Evolutionary conservation across 2,797 vertebrate species (phyloP).

Genomic region (Chromobotia macracanthus): DNA sequence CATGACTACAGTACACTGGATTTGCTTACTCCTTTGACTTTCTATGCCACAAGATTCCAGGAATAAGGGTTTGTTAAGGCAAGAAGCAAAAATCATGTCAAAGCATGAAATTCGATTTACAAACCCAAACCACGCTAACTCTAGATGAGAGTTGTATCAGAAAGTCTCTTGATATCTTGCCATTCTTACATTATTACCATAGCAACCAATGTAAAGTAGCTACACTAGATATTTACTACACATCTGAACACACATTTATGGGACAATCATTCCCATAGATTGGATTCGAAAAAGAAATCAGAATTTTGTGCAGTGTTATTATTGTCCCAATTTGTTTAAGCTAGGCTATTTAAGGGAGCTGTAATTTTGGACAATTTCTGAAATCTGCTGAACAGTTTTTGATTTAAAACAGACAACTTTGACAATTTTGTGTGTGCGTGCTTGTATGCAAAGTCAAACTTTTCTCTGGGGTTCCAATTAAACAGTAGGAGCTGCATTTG

Average conservation of each 20-base stretch:
- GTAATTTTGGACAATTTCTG: conserved; percentile 9
- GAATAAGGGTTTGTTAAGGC: background rate
- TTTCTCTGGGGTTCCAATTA: conserved; percentile 35
- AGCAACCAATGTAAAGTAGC: background rate
- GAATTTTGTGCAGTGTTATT: background rate
- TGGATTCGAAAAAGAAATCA: background rate
- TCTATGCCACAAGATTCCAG: background rate
- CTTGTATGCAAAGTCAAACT: conserved; percentile 16
- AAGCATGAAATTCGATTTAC: no score
- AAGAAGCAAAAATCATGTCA: no score
- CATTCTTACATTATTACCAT: background rate
- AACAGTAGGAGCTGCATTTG: conserved; percentile 39
- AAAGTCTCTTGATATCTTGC: background rate
- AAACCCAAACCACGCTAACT: no score
- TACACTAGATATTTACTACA: background rate
- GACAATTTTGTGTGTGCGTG: background rate
- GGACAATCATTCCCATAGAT: background rate
- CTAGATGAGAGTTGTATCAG: background rate
- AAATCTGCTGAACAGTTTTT: conserved; percentile 17
- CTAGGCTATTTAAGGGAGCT: background rate
- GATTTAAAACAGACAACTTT: conserved; percentile 5
- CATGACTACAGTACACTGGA: background rate
- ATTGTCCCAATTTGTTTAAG: background rate
- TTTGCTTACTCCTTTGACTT: background rate
- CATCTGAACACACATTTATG: background rate